These are phyloP conservation scores for Luscinia megarhynchos DNA, from an alignment of 2,797 vertebrate genomes.

Conservation along the genomic window DNA sequence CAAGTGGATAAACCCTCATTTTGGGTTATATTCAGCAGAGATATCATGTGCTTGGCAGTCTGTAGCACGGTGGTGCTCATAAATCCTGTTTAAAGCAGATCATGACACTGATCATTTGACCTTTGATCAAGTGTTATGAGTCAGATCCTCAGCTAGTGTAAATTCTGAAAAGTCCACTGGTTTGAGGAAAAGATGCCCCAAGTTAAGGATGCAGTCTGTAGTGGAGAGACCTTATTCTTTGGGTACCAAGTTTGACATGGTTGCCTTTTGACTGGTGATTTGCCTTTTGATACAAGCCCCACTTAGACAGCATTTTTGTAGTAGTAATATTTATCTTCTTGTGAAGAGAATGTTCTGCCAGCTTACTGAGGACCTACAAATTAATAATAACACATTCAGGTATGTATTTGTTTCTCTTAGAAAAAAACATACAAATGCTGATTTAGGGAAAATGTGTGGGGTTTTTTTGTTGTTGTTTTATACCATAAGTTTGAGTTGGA, in stretches of 20 bases:
- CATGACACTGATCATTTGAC: background rate
- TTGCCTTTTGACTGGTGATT: background rate
- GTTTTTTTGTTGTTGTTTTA: background rate
- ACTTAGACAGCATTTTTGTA: background rate
- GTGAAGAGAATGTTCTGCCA: background rate
- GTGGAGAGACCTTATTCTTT: background rate
- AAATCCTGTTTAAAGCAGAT: background rate
- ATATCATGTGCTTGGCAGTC: rapidly evolving
- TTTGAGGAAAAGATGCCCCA: background rate
- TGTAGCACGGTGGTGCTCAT: background rate
- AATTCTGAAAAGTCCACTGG: background rate
- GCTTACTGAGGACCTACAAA: background rate
- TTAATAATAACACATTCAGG: background rate
- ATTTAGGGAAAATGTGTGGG: background rate
- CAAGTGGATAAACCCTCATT: background rate
- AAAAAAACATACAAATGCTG: background rate
- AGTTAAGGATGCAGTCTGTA: background rate
- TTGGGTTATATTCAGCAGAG: background rate
- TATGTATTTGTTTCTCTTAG: background rate
- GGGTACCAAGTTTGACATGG: background rate
- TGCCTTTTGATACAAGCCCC: background rate
- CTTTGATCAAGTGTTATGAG: background rate
- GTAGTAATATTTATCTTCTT: background rate
- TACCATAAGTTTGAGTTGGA: background rate
- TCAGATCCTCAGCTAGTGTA: background rate